Evolutionary conservation across 2,888 invertebrate species (phyloP).

Genomic region (Liopterus haemorrhoidalis): DNA sequence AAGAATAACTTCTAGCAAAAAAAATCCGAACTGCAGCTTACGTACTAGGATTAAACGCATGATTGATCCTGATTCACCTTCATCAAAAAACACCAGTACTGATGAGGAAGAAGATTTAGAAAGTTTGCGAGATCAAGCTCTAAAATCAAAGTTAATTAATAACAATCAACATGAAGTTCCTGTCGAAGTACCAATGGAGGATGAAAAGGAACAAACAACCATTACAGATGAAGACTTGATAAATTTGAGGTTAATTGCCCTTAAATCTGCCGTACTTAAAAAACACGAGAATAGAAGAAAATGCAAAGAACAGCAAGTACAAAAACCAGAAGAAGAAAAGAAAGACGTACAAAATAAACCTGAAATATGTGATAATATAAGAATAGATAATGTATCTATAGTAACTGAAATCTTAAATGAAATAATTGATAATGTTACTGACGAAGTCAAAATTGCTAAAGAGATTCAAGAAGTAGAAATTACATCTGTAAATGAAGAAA

Average conservation of each 20-base stretch:
- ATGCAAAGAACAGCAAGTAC: slow-evolving; percentile 37
- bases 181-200: slow-evolving; percentile 44
- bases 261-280: slow-evolving; percentile 63
- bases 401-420: slow-evolving; percentile 28
- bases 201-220: slow-evolving; percentile 14
- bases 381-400: background rate
- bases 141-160: slow-evolving; percentile 10
- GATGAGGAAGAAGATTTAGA: slow-evolving; percentile 28
- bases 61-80: slow-evolving; percentile 30
- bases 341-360: slow-evolving; percentile 1
- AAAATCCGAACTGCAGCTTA: slow-evolving; percentile 38
- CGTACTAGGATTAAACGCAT: slow-evolving; percentile 40
- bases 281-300: slow-evolving; percentile 57
- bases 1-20: slow-evolving; percentile 39
- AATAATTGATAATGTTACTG: slow-evolving; percentile 27
- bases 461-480: slow-evolving; percentile 5
- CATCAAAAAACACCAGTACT: slow-evolving; percentile 19
- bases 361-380: background rate
- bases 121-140: slow-evolving; percentile 19
- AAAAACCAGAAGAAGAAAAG: slow-evolving; percentile 20
- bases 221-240: slow-evolving; percentile 53
- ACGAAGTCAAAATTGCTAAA: slow-evolving; percentile 12
- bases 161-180: slow-evolving; percentile 35
- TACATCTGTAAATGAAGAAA: background rate
- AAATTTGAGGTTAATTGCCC: slow-evolving; percentile 57